Evolutionary conservation across 2,888 invertebrate genomes (phyloP), one percentile per base, ranked within the genome.

Genomic region (Achlya flavicornis): DNA sequence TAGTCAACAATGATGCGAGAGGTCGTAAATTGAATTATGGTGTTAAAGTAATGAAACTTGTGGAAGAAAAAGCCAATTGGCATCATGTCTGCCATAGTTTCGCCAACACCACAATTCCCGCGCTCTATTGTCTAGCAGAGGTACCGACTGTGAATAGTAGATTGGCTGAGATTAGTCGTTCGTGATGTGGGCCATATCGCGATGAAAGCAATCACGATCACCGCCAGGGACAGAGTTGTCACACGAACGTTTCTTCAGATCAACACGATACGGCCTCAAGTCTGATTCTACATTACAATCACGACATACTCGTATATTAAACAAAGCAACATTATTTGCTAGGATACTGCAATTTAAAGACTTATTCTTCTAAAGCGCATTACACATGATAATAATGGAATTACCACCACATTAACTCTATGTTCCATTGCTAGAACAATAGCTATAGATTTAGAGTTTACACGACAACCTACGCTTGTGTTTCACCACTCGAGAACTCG

Each of bases 161-260:
- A 83, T 84, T 76, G 73, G 77, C 70, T 70, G 68, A 80, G 83
- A 84, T 85, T 82, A 83, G 69, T 69, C 72, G 68, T 73, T 87
- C 88, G 87, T 87, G 87, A 87, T 81, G 82, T 80, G 79, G 78
- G 66, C 74, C 81, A 77, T 88, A 90, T 88, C 90, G 77, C 79
- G 88, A 88, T 90, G 89, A 88, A 90, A 90, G 87, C 86, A 73
- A 86, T 85, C 89, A 90, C 89, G 90, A 88, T 78, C 76, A 71
- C 72, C 70, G 72, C 66, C 72, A 66, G 74, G 76, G 81, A 78
- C 79, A 75, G 67, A 75, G 74, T 77, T 79, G 84, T 84, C 83
- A 82, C 85, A 84, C 79, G 82, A 83, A 74, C 65, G 64, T 73
- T 69, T 76, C 72, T 75, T 71, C 53, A 70, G 75, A 77, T 76